A percentile compares a stretch with the other conserved stretches of the same genome.
phyloP scores from a whole-genome alignment of 2,113 vertebrate species.

The Caloenas nicobarica region DNA sequence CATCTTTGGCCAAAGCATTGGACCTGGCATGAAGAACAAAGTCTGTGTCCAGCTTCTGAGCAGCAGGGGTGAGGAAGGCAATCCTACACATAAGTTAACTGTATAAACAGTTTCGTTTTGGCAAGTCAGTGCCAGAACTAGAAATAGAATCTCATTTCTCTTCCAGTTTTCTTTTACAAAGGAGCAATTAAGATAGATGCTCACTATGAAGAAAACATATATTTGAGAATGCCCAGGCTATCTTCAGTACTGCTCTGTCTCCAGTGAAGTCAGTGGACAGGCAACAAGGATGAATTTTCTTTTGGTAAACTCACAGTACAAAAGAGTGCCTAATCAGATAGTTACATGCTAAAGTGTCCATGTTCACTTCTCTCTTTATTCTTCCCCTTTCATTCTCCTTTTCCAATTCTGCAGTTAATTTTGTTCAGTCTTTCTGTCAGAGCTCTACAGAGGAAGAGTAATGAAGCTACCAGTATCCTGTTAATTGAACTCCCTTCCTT shows the following conservation, averaged over 20 bases:
- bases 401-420: neutral
- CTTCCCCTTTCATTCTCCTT: neutral
- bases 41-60: accelerated
- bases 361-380: neutral
- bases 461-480: neutral
- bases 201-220: neutral
- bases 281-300: neutral
- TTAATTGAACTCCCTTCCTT: neutral
- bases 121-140: neutral
- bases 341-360: neutral
- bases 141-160: neutral
- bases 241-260: neutral
- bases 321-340: neutral
- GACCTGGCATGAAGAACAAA: neutral
- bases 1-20: neutral
- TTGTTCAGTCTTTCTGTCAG: neutral
- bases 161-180: neutral
- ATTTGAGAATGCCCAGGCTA: neutral
- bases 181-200: neutral
- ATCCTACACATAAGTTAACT: neutral
- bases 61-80: neutral
- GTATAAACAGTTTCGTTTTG: neutral
- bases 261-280: neutral
- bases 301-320: neutral
- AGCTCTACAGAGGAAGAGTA: neutral